A percentile compares a stretch with the other conserved stretches of the same genome.
These are phyloP conservation scores for Tipula vernalis DNA, from an alignment of 2,888 invertebrate species.

Conservation along the genomic window DNA sequence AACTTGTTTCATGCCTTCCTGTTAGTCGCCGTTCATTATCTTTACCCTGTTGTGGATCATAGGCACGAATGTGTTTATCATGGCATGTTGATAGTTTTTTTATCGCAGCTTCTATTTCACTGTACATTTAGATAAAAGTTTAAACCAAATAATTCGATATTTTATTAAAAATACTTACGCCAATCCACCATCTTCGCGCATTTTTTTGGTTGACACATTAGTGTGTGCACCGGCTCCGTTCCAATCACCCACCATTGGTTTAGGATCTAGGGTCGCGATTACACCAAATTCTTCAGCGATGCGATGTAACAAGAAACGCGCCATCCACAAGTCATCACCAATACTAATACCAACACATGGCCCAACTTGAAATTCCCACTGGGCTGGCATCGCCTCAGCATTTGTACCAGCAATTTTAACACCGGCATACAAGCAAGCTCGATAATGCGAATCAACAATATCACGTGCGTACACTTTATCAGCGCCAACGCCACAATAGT, in stretches of 20 bases:
- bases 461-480: conserved; percentile 84
- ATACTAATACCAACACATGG: conserved; percentile 76
- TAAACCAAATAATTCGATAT: background rate
- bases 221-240: conserved; percentile 95
- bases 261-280: conserved; percentile 17
- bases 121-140: conserved; percentile 30
- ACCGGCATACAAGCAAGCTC: conserved; percentile 88
- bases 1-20: conserved; percentile 91
- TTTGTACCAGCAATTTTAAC: conserved; percentile 88
- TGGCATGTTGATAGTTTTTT: conserved; percentile 88
- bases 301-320: conserved; percentile 73
- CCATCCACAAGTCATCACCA: conserved; percentile 79
- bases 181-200: conserved; percentile 83
- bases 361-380: conserved; percentile 88
- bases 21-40: conserved; percentile 94
- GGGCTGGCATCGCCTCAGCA: conserved; percentile 97
- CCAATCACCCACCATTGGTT: conserved; percentile 51
- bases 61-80: conserved; percentile 86
- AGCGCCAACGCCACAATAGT: conserved; percentile 96
- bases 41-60: conserved; percentile 90
- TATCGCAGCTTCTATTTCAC: conserved; percentile 90
- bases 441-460: conserved; percentile 92
- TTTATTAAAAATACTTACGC: conserved; percentile 35
- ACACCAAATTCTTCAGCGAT: conserved; percentile 89
- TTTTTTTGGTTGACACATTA: conserved; percentile 87